phyloP scores from a whole-genome alignment of 2,113 vertebrate species.

The Melanerpes aurifrons region DNA sequence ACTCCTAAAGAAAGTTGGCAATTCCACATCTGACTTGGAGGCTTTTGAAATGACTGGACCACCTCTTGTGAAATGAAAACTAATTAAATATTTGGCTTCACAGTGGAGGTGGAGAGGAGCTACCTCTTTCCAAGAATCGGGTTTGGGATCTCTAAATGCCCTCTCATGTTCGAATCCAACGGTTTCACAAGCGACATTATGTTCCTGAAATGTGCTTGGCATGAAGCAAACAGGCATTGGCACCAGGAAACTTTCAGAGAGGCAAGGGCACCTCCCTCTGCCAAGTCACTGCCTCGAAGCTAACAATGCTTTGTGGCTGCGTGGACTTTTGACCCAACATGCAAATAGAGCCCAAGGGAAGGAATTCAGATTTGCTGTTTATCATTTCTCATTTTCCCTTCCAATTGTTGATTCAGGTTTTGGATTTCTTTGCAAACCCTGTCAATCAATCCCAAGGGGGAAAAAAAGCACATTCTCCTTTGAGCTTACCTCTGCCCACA shows the following conservation, averaged over 20 bases:
- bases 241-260: not conserved
- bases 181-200: conserved; percentile 23
- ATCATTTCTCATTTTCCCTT: not conserved
- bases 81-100: conserved; percentile 46
- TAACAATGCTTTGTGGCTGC: not conserved
- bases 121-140: conserved; percentile 43
- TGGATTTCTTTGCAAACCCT: not conserved
- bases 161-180: conserved; percentile 13
- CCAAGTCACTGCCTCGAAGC: not conserved
- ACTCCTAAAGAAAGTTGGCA: conserved; percentile 4
- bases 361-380: not conserved
- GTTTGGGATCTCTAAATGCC: not conserved
- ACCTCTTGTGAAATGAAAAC: conserved; percentile 43
- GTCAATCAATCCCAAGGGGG: not conserved
- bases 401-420: not conserved
- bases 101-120: not conserved
- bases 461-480: not conserved
- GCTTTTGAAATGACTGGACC: not conserved
- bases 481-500: not conserved
- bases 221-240: not conserved
- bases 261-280: not conserved
- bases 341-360: not conserved
- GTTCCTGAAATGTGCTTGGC: conserved; percentile 4
- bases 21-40: not conserved
- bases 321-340: not conserved